Base-by-base conservation (phyloP, 53 echinoderm and acorn worm species). In the Glandiceps talaboti region DNA sequence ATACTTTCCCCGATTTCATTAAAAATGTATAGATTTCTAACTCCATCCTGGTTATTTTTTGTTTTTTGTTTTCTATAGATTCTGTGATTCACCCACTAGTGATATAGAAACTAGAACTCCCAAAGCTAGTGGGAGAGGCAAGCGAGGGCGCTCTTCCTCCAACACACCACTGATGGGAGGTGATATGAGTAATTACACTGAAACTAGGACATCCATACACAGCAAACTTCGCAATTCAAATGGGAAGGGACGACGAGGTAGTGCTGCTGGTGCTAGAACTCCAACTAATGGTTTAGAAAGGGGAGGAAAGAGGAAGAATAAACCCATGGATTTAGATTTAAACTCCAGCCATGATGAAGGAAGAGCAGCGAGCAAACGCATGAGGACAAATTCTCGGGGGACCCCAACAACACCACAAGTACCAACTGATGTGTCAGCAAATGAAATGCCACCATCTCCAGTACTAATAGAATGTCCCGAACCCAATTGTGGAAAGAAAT, bases 401-500 rank as follows among this genome's bases (percentile, higher is more conserved):
- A 80, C 85, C 72, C 89, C 80, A 75, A 85, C 75, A 33, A 76
- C 76, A 77, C 84, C 88, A 12, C 80, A 73, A 73, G 88, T 86
- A 33, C 81, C 83, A 30, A 45, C 82, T 29, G 82, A 79, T 1
- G 73, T 75, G 0, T 78, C 82, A 12, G 82, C 85, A 20, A 81
- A 85, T 29, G 86, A 88, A 30, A 82, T 83, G 1, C 84, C 88
- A 33, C 83, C 87, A 30, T 84, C 85, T 28, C 85, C 88, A 29
- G 87, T 87, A 75, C 89, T 99, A 73, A 93, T 99, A 30, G 87
- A 91, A 85, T 99, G 99, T 80, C 93, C 99, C 0, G 91, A 99
- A 80, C 99, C 99, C 25, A 99, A 99, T 80, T 99, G 99, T 85
- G 92, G 87, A 78, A 99, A 99, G 77, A 99, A 99, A 80, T 93